Evolutionary conservation across 1,140 invertebrate genomes (phyloP), one percentile per base, ranked within the genome.

Genomic region (Hestina assimilis): DNA sequence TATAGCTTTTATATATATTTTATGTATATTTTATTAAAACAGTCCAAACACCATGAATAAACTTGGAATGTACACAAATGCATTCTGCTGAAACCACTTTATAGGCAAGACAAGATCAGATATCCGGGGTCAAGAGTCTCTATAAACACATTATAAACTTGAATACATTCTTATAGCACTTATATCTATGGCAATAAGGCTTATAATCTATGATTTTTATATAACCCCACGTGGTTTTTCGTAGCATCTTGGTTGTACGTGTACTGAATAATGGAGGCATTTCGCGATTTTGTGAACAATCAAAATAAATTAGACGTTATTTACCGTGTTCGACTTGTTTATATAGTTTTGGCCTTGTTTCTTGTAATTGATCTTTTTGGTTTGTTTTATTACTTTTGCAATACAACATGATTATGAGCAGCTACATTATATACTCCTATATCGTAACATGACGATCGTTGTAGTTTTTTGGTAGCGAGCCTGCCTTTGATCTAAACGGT

Each of bases 111-210:
- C 46, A 40, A 56, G 58, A 66, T 69, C 63, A 56, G 60, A 58
- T 62, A 64, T 61, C 41, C 46, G 33, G 48, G 58, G 55, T 57
- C 61, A 63, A 57, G 58, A 55, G 61, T 31, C 55, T 59, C 64
- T 59, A 65, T 70, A 67, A 71, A 71, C 68, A 71, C 68, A 55
- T 67, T 61, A 71, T 71, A 64, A 71, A 64, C 11, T 41, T 48
- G n/a, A n/a, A n/a, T n/a, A 15, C 14, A 35, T 15, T 1, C 6
- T 14, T 35, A 35, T 35, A 8, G 7, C 12, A 5, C 31, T 38
- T 50, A 50, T 24, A 6, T 1, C 31, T 11, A 15, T 0, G 5
- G 12, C 9, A 20, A 21, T 47, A 47, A 47, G 45, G 45, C 33
- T 12, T 8, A 38, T 24, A 38, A 20, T 50, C 7, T 28, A n/a